phyloP scores from a whole-genome alignment of 2,797 vertebrate species.

The Cottoperca gobio region DNA sequence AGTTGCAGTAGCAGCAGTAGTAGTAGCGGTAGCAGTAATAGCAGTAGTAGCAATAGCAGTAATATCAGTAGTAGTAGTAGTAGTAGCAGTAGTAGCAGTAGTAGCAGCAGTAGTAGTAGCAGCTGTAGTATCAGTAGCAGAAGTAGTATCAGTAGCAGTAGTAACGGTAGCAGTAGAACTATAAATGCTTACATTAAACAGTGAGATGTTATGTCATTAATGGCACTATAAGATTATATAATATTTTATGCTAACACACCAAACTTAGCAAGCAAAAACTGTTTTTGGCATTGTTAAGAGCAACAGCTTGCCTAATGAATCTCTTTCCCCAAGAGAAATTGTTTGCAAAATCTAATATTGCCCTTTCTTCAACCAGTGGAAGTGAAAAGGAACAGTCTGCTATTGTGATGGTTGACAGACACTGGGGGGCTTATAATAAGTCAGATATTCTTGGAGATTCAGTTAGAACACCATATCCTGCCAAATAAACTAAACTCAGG shows the following conservation, averaged over 20 bases:
- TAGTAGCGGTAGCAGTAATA: too few species aligned
- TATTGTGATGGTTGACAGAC: conserved; percentile 30
- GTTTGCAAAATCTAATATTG: conserved; percentile 40
- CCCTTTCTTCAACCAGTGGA: conserved; percentile 24
- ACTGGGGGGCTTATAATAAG: conserved; percentile 1
- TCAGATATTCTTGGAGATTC: neutral
- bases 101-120: too few species aligned
- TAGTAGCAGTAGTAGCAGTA: too few species aligned
- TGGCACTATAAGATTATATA: neutral
- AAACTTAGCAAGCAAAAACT: conserved; percentile 33
- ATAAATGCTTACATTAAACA: neutral
- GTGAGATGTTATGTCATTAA: neutral
- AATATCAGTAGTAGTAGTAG: too few species aligned
- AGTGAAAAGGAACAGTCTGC: conserved; percentile 22
- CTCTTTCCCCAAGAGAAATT: conserved; percentile 48
- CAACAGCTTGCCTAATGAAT: conserved; percentile 55
- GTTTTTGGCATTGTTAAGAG: conserved; percentile 39
- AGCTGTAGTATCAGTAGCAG: too few species aligned
- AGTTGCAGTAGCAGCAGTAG: too few species aligned
- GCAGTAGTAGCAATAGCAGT: too few species aligned
- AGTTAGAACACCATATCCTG: neutral
- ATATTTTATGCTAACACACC: neutral
- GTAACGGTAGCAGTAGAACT: too few species aligned
- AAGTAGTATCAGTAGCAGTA: too few species aligned
- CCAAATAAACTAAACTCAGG: neutral